Base-by-base conservation (phyloP, 2,113 vertebrate species). In the Micromys minutus region DNA sequence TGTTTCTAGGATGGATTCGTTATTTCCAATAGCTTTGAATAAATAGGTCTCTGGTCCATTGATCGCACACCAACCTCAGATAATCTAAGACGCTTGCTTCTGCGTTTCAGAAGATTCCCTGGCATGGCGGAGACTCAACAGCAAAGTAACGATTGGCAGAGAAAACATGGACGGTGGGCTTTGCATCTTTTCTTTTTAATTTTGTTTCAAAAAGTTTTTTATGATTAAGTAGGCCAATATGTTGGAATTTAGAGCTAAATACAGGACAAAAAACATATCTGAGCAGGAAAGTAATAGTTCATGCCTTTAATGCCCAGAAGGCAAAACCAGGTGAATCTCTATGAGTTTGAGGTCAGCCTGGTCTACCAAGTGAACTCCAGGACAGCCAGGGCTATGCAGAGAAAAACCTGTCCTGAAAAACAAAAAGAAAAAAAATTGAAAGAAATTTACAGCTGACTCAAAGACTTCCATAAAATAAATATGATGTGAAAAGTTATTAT, bases 71-170 rank as follows among this genome's bases (percentile, higher is more conserved):
- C 89, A 74, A 89, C 76, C 84, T 97, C 72, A 77, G 63, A 74
- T 89, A 89, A 92, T 88, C 42, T 52, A 77, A 69, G n/a, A 74
- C 74, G 31, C 90, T 75, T 87, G 45, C 90, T 80, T 90, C n/a
- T 95, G 77, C 93, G 24, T 93, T 50, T 95, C 75, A 89, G 45
- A 94, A 74, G 63, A 89, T 92, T 95, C 95, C 63, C 63, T 93
- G 74, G 57, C 83, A 91, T 61, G 88, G 63, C 29, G 69, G 52
- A 93, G 45, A 59, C 22, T 55, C 67, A 19, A n/a, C 31, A 88
- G 90, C 34, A 87, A 95, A 91, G 65, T 87, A 80, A 90, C 17
- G 74, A 9, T 61, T 57, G 10, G 80, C 24, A 90, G 42, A 79
- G 91, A 88, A 96, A 95, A 63, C 42, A 57, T 67, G 69, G 12